A percentile compares a stretch with the other conserved stretches of the same genome.
phyloP scores from a whole-genome alignment of 2,888 invertebrate species.

The Standfussiana lucernea region DNA sequence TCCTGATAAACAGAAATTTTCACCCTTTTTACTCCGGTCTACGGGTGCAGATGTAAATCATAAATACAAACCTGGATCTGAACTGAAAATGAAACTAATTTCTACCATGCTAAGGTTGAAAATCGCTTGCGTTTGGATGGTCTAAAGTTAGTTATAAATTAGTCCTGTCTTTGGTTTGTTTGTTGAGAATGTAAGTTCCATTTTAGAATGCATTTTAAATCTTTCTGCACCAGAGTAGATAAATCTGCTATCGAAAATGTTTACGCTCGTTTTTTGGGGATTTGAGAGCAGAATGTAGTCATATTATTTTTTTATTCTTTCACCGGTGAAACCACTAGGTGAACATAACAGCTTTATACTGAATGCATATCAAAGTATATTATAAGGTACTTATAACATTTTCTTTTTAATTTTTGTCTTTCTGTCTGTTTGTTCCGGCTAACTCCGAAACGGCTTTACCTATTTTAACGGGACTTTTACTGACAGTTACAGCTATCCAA shows the following conservation, averaged over 20 bases:
- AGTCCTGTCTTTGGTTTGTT: constrained; percentile 40
- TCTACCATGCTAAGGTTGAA: rapidly evolving
- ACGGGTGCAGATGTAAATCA: constrained; percentile 29
- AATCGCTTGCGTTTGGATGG: not conserved
- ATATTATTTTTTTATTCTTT: not conserved
- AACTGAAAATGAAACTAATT: constrained; percentile 8
- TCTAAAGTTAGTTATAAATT: constrained; percentile 37
- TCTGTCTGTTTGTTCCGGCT: too few species aligned
- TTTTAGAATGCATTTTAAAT: constrained; percentile 47
- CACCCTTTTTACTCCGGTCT: constrained; percentile 24
- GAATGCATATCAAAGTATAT: too few species aligned
- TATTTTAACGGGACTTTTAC: too few species aligned
- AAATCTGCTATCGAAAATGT: constrained; percentile 18
- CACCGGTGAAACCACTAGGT: not conserved
- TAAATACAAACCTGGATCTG: constrained; percentile 8
- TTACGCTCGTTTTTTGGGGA: not conserved
- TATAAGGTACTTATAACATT: too few species aligned
- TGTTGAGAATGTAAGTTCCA: constrained; percentile 40
- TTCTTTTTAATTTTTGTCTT: too few species aligned
- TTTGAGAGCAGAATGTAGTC: not conserved
- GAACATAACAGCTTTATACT: too few species aligned
- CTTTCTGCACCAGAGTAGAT: constrained; percentile 13
- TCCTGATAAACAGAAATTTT: constrained; percentile 38
- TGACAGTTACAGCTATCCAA: too few species aligned
- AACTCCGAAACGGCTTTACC: too few species aligned